phyloP scores from a whole-genome alignment of 2,797 vertebrate species.

The Pygocentrus nattereri region DNA sequence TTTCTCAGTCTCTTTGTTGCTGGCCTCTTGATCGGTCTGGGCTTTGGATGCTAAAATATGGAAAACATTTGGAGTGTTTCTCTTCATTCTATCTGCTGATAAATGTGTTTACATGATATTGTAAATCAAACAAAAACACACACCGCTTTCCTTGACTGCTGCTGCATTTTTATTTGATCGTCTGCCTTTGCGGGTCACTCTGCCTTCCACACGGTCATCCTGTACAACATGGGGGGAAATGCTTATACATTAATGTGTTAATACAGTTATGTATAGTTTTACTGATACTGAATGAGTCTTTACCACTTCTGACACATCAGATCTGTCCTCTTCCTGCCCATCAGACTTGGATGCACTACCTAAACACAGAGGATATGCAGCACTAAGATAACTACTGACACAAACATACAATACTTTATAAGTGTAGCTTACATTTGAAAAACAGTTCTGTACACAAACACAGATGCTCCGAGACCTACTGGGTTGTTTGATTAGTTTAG shows the following conservation, averaged over 20 bases:
- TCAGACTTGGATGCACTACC: slow-evolving; percentile 70
- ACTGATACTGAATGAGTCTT: background rate
- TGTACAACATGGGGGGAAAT: slow-evolving; percentile 40
- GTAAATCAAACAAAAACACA: background rate
- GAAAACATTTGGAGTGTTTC: background rate
- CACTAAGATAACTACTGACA: background rate
- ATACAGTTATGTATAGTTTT: background rate
- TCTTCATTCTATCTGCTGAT: too few relatives aligned
- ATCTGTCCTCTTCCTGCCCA: slow-evolving; percentile 69
- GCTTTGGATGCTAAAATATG: slow-evolving; percentile 26
- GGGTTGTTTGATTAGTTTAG: slow-evolving; percentile 66
- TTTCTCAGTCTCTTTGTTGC: background rate
- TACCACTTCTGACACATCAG: slow-evolving; percentile 73
- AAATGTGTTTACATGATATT: background rate
- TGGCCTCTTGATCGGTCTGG: background rate
- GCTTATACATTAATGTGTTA: background rate
- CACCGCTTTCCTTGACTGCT: slow-evolving; percentile 64
- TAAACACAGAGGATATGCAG: slow-evolving; percentile 32
- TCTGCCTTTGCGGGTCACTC: slow-evolving; percentile 67
- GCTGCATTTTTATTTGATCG: slow-evolving; percentile 59
- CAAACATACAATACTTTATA: background rate
- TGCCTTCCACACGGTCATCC: slow-evolving; percentile 69
- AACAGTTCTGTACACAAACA: background rate
- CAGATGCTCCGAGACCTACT: slow-evolving; percentile 64
- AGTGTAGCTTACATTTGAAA: background rate